A percentile compares a stretch with the other conserved stretches of the same genome.
phyloP scores from a whole-genome alignment of 1,140 invertebrate genomes.

The Idris sp. region DNA sequence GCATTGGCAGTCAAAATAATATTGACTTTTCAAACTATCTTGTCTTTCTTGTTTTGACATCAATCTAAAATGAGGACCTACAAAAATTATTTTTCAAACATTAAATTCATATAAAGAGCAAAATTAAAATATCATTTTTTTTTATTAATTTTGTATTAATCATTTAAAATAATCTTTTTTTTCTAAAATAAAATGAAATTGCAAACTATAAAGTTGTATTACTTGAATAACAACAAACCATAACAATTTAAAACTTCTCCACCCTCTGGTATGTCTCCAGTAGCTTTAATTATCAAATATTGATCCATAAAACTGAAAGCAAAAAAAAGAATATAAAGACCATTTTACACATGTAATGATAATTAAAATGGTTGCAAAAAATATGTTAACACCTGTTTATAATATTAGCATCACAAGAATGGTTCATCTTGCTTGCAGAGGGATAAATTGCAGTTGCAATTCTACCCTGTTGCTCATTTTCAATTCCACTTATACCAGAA shows the following conservation, averaged over 20 bases:
- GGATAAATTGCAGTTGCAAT: slow-evolving; percentile 92
- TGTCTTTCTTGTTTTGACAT: slow-evolving; percentile 81
- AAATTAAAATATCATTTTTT: too few species aligned
- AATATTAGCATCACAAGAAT: slow-evolving; percentile 91
- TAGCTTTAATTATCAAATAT: slow-evolving; percentile 80
- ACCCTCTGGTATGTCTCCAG: slow-evolving; percentile 78
- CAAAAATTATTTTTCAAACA: slow-evolving; percentile 28
- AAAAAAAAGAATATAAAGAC: background rate
- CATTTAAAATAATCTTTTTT: background rate
- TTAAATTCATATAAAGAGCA: too few species aligned
- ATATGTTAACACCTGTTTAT: slow-evolving; percentile 83
- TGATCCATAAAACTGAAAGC: slow-evolving; percentile 75
- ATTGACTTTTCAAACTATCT: slow-evolving; percentile 82
- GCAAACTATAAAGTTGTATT: too few species aligned
- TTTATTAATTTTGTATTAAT: background rate
- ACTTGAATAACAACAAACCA: slow-evolving; percentile 78
- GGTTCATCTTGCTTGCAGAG: slow-evolving; percentile 93
- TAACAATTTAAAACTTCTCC: slow-evolving; percentile 88
- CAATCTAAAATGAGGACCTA: slow-evolving; percentile 82
- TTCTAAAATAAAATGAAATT: slow-evolving; percentile 9
- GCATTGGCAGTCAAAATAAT: slow-evolving; percentile 85
- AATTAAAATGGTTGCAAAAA: background rate
- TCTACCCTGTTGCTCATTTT: slow-evolving; percentile 79
- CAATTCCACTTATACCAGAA: slow-evolving; percentile 62
- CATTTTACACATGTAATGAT: too few species aligned